Evolutionary conservation across 2,797 vertebrate species (phyloP), one percentile per base, ranked within the genome.

Genomic region (Spinus olivaceus): DNA sequence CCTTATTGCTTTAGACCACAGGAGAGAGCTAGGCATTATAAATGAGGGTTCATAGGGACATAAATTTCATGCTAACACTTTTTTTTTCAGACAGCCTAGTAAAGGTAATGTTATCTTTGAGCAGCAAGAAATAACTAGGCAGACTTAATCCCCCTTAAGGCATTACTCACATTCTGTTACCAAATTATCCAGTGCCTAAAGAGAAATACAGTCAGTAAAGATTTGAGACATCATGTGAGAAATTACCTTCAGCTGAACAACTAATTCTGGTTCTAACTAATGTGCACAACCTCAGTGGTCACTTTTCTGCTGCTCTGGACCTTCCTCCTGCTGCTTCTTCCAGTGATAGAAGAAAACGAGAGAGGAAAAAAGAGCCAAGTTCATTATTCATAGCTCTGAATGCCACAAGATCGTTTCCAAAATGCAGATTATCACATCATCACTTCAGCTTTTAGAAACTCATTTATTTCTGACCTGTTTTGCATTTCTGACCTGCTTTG

Each of bases 401-500:
- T 76, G 61, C 56, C 86, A 94, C 32, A 91, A 67, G 69, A 90
- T 84, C 44, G 64, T 86, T 95, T 91, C 74, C 79, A 96, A 95
- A 95, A 87, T 89, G 88, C 79, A 92, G 67, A 85, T 85, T 85
- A 91, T 77, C 91, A 67, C 67, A 93, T 85, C 64, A 92, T 67
- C 88, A 86, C 84, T 95, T 94, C 74, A 88, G 63, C 56, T 91
- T 89, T 79, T 71, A 89, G 78, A 90, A 95, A 91, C 78, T 81
- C 60, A 69, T 84, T 89, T 95, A 81, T 78, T 95, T 92, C 46
- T 95, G 89, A 91, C 79, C 70, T 35, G 81, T 44, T 96, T 87
- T 95, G 87, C 90, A 93, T 88, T 94, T 94, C 81, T 96, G 91
- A 96, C 86, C 89, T 89, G 87, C 50, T 82, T 85, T 85, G 76